Evolutionary conservation across 2,888 invertebrate genomes (phyloP), one percentile per base, ranked within the genome.

Genomic region (Torymus auratus): DNA sequence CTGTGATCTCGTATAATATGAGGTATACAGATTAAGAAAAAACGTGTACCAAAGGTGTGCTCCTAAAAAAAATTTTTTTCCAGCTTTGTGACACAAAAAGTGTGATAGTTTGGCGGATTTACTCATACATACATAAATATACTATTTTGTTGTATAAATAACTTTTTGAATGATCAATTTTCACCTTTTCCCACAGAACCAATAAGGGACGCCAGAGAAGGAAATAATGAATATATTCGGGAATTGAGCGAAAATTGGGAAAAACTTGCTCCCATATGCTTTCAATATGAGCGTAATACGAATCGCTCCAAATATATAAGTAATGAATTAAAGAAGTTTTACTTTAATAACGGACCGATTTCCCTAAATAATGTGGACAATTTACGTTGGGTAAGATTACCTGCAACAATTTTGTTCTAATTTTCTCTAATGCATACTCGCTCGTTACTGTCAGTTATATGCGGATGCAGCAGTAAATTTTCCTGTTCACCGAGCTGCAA

Each of bases 251-350:
- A 91, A 0, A 91, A 94, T 69, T 95, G 94, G 91, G 92, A 93
- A 3, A 89, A 90, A 50, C 85, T 93, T 14, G 94, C 94, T 0
- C 95, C 95, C 0, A 93, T 94, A 58, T 92, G 93, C 1, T 95
- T 95, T 85, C 84, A 91, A 0, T 93, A 93, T 80, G 93, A 95
- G 83, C 92, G 92, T 4, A 91, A 92, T 11, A 92, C 92, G 15
- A 88, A 92, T 1, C 91, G 92, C 78, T 91, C 93, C 0, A 88
- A 89, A 28, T 88, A 89, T 4, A 92, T 93, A 0, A 93, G 92
- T 60, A 89, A 88, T 56, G 91, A 91, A 10, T 86, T 95, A 7
- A 91, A 91, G 78, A 88, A 90, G 1, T 91, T 90, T 28, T 94
- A 93, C 83, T 90, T 93, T n/a, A 87, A 89, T 4, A 89, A 91